phyloP scores from a whole-genome alignment of 2,888 invertebrate genomes.

The Leptinotarsa juncta region DNA sequence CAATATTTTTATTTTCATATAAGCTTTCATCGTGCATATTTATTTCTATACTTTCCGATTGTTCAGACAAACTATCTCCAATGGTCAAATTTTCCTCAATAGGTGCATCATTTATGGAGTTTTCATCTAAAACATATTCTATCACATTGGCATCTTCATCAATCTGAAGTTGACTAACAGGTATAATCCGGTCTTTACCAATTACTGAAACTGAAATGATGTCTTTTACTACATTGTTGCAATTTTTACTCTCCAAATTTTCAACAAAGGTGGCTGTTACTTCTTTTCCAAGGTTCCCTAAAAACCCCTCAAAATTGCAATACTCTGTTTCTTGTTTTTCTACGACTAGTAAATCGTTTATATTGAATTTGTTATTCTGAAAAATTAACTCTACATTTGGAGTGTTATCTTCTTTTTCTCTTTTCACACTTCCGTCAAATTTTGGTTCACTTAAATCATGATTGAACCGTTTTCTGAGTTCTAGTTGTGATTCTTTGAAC shows the following conservation, averaged over 20 bases:
- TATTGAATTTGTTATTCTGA: constrained; percentile 48
- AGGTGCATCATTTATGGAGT: not conserved
- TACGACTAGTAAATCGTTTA: constrained; percentile 52
- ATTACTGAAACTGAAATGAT: constrained; percentile 18
- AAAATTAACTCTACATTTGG: constrained; percentile 52
- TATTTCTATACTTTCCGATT: constrained; percentile 6
- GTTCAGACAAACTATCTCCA: not conserved
- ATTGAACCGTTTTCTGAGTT: constrained; percentile 30
- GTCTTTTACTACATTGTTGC: not conserved
- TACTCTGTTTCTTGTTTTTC: constrained; percentile 45
- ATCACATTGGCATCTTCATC: constrained; percentile 34
- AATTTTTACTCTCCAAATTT: not conserved
- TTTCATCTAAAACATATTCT: constrained; percentile 32
- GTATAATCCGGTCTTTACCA: constrained; percentile 27
- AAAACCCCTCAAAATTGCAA: constrained; percentile 48
- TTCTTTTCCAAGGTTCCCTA: constrained; percentile 54
- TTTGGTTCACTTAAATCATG: constrained; percentile 5
- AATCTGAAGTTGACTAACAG: constrained; percentile 33
- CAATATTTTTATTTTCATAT: constrained; percentile 26
- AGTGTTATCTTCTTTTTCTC: constrained; percentile 9
- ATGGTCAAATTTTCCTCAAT: not conserved
- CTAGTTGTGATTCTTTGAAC: constrained; percentile 34
- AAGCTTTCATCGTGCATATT: not conserved
- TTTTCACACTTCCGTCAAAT: constrained; percentile 6
- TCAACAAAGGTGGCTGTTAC: constrained; percentile 50